Evolutionary conservation across 2,113 vertebrate species (phyloP).

Genomic region (Perca flavescens): DNA sequence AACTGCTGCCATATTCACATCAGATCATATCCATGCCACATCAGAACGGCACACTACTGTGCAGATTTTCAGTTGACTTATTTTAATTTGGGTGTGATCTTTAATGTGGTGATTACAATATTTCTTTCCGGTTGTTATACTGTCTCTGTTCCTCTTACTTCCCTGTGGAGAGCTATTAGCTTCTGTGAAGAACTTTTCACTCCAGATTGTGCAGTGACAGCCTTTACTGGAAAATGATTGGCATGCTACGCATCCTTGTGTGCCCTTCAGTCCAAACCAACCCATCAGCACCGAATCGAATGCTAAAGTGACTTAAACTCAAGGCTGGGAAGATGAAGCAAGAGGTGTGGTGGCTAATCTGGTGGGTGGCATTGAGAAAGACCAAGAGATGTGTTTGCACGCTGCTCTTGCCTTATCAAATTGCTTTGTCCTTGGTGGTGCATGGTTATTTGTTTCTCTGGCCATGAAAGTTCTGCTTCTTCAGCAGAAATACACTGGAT

Average conservation of each 20-base stretch:
- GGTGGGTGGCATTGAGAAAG: conserved; percentile 30
- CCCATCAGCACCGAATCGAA: conserved; percentile 31
- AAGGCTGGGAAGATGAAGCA: conserved; percentile 12
- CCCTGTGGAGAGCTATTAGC: conserved; percentile 16
- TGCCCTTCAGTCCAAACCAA: conserved; percentile 47
- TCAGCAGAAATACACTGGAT: conserved; percentile 48
- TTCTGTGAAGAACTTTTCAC: conserved; percentile 36
- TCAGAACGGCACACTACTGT: neutral
- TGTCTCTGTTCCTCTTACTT: conserved; percentile 7
- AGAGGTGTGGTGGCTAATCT: conserved; percentile 25
- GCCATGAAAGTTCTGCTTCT: conserved; percentile 37
- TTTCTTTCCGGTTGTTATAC: neutral
- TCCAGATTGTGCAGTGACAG: conserved; percentile 23
- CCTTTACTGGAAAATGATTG: conserved; percentile 55
- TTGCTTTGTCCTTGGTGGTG: conserved; percentile 58
- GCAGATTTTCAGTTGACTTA: neutral
- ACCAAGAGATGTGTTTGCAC: conserved; percentile 23
- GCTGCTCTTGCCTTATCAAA: conserved; percentile 25
- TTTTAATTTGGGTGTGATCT: neutral
- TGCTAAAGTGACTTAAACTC: conserved; percentile 30
- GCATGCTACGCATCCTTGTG: conserved; percentile 24
- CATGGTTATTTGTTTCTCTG: conserved; percentile 52
- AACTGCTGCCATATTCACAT: neutral
- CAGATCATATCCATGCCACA: conserved; percentile 1
- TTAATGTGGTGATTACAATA: neutral